Percentiles rank a stretch among this genome's conserved stretches.
Evolutionary conservation across 1,140 invertebrate species (phyloP).

Genomic region (Ostrea edulis): DNA sequence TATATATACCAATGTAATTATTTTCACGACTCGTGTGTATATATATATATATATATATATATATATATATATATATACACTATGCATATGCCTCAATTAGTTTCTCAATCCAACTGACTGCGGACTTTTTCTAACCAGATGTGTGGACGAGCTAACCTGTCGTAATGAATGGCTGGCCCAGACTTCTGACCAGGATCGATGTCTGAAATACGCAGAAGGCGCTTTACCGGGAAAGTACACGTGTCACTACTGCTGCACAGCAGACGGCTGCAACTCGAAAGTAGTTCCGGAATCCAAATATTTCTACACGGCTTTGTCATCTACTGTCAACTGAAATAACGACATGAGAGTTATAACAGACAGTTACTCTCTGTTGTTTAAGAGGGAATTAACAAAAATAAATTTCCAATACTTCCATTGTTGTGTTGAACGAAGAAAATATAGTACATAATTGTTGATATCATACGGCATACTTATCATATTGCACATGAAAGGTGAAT

Average conservation of each 20-base stretch:
- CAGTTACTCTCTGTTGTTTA: background rate
- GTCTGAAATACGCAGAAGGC: slow-evolving; percentile 39
- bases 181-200: slow-evolving; percentile 41
- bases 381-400: background rate
- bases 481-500: no score
- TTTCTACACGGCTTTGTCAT: background rate
- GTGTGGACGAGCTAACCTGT: slow-evolving; percentile 33
- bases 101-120: no score
- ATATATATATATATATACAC: no score
- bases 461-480: no score
- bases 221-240: background rate
- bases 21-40: no score
- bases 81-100: no score
- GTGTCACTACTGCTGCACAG: slow-evolving; percentile 46
- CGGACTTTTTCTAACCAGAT: background rate
- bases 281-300: slow-evolving; percentile 20
- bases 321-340: background rate
- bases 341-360: background rate
- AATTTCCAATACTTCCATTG: no score
- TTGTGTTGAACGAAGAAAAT: no score
- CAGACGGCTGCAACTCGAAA: slow-evolving; percentile 38
- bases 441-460: no score
- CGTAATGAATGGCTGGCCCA: slow-evolving; percentile 42
- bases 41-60: no score
- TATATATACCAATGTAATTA: no score